Conservation (phyloP, 1,140 invertebrate genomes). For the Brachionus paranguensis region DNA sequence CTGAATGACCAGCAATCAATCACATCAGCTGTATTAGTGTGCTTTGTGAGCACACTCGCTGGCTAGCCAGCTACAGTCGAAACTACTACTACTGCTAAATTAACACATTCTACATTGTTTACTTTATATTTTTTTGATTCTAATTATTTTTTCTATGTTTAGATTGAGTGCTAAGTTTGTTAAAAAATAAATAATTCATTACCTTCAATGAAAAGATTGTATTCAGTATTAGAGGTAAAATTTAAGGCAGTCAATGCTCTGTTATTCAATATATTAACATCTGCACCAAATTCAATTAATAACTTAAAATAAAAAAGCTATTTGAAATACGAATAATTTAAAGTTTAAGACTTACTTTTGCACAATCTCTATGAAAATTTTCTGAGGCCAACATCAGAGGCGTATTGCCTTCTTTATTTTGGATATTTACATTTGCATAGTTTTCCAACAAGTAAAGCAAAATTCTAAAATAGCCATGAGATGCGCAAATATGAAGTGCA, state of each 20-base stretch:
- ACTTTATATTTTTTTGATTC: too few relatives aligned
- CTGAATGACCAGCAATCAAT: too few relatives aligned
- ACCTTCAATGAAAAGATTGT: conserved; percentile 39
- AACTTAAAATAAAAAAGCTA: conserved; percentile 43
- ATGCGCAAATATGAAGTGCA: conserved; percentile 50
- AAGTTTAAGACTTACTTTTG: conserved; percentile 45
- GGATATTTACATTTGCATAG: conserved; percentile 49
- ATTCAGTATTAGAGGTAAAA: conserved; percentile 50
- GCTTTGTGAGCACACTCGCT: too few relatives aligned
- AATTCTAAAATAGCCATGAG: conserved; percentile 50
- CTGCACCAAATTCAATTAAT: conserved; percentile 53
- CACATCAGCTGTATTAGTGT: too few relatives aligned
- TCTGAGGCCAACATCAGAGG: conserved; percentile 50
- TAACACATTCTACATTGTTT: too few relatives aligned
- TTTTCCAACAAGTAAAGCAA: conserved; percentile 48
- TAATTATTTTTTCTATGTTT: too few relatives aligned
- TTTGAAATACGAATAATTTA: not conserved
- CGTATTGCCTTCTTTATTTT: conserved; percentile 47
- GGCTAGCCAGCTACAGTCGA: too few relatives aligned
- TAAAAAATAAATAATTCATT: not conserved
- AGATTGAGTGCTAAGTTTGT: not conserved
- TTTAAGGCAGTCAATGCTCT: conserved; percentile 48
- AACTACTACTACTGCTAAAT: too few relatives aligned
- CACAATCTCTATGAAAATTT: conserved; percentile 47
- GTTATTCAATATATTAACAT: conserved; percentile 47